Base-by-base conservation (phyloP, 2,797 vertebrate species). In the Galagoides demidoff region DNA sequence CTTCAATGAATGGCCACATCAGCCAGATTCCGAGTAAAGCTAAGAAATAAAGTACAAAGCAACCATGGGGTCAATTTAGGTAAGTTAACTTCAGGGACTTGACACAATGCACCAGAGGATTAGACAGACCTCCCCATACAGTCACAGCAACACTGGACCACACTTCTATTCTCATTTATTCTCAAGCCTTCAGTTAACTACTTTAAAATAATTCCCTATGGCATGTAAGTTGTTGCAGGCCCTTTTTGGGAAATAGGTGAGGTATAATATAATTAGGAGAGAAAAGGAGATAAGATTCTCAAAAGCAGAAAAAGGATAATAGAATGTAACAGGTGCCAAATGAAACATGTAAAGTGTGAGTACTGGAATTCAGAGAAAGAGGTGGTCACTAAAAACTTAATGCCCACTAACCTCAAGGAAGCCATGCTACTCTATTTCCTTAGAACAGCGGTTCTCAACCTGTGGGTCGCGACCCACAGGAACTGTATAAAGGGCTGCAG, bases 1-100 rank as follows among this genome's bases (percentile, higher is more conserved):
- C 76, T 89, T 59, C 59, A 57, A 17, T 71, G 64, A 96, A 85
- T 64, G n/a, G 17, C 45, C 73, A 90, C 9, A 22, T 55, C 27
- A 92, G 31, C 11, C 77, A 92, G 29, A 82, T 82, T 96, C 45
- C 63, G 66, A 92, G 76, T 81, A 85, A 61, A 90, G 88, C 5
- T 39, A 27, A 90, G 52, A 82, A 85, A 43, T 71, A 83, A 76
- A 90, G 84, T 20, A 81, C 64, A 78, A 90, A 63, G 19, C 61
- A 61, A 57, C 34, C 4, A 7, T 31, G n/a, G n/a, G 4, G 4
- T 31, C 70, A 78, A 73, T 78, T 89, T 76, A 20, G n/a, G 27
- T 49, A 31, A 25, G 29, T 29, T 29, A 84, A 81, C n/a, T 31
- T 25, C 19, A 16, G 3, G 31, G 29, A 43, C 22, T 43, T 70